Evolutionary conservation across 2,888 invertebrate genomes (phyloP).

Genomic region (Leptopilina syphax): DNA sequence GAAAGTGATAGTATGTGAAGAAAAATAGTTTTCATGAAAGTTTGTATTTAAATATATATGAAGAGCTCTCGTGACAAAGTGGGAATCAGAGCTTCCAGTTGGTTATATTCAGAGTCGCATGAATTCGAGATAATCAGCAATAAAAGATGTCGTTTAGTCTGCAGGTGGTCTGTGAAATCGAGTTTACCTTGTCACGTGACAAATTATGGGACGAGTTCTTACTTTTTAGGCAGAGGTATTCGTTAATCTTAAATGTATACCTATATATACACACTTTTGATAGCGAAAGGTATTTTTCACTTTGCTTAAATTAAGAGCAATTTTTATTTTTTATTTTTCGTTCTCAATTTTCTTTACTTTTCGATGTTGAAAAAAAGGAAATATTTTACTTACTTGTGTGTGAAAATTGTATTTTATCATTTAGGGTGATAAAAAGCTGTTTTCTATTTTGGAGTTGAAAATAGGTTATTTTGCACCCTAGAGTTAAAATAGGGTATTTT

Average conservation of each 20-base stretch:
- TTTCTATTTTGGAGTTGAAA: too few species aligned
- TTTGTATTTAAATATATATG: background rate
- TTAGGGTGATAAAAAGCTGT: too few species aligned
- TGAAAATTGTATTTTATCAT: too few species aligned
- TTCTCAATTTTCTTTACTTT: too few species aligned
- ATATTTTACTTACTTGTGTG: too few species aligned
- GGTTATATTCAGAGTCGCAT: slow-evolving; percentile 9
- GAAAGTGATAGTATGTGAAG: slow-evolving; percentile 1
- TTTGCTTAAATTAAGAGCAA: background rate
- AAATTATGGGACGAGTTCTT: slow-evolving; percentile 33
- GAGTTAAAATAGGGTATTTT: too few species aligned
- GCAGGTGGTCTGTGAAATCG: slow-evolving; percentile 30
- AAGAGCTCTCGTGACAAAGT: background rate
- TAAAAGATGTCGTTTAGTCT: slow-evolving; percentile 30
- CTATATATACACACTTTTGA: background rate
- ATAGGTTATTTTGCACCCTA: too few species aligned
- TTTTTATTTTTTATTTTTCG: background rate
- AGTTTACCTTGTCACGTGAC: slow-evolving; percentile 28
- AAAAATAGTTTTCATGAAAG: background rate
- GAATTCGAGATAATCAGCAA: slow-evolving; percentile 29
- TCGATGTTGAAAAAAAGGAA: too few species aligned
- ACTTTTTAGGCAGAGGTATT: slow-evolving; percentile 15
- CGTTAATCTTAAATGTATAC: background rate
- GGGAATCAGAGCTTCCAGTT: slow-evolving; percentile 8
- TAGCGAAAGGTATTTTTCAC: slow-evolving; percentile 18